phyloP scores from a whole-genome alignment of 2,888 invertebrate species.

The Silvanus unidentatus region DNA sequence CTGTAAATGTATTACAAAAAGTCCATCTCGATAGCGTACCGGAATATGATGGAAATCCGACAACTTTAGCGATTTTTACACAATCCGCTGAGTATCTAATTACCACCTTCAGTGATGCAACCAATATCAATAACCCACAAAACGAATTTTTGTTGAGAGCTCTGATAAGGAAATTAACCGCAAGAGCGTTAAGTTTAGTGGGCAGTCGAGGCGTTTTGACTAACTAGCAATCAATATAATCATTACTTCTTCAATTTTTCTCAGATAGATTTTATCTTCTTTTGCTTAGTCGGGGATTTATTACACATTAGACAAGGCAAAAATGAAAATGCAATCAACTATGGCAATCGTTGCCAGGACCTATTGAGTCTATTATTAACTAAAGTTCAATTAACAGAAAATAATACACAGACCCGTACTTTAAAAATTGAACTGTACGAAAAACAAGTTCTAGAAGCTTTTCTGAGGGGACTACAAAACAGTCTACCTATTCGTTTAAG shows the following conservation, averaged over 20 bases:
- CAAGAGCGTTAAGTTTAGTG: neutral
- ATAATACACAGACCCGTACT: neutral
- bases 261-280: constrained; percentile 1
- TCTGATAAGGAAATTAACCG: neutral
- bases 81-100: constrained; percentile 2
- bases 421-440: constrained; percentile 2
- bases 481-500: constrained; percentile 3
- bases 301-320: constrained; percentile 1
- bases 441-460: constrained; percentile 2
- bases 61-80: constrained; percentile 1
- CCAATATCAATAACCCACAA: neutral
- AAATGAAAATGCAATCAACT: constrained; percentile 1
- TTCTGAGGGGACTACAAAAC: neutral
- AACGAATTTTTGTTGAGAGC: constrained; percentile 1
- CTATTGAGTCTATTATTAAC: constrained; percentile 2
- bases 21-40: neutral
- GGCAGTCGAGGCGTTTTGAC: neutral
- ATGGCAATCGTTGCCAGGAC: constrained; percentile 1
- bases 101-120: neutral
- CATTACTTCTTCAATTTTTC: constrained; percentile 4
- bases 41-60: neutral
- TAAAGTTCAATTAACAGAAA: constrained; percentile 2
- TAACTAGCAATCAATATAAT: constrained; percentile 1
- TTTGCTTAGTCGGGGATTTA: constrained; percentile 2
- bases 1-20: neutral